Percentiles rank a stretch among this genome's conserved stretches.
These are phyloP conservation scores for Vanacampus margaritifer DNA, from an alignment of 2,113 vertebrate genomes.

Conservation along the genomic window DNA sequence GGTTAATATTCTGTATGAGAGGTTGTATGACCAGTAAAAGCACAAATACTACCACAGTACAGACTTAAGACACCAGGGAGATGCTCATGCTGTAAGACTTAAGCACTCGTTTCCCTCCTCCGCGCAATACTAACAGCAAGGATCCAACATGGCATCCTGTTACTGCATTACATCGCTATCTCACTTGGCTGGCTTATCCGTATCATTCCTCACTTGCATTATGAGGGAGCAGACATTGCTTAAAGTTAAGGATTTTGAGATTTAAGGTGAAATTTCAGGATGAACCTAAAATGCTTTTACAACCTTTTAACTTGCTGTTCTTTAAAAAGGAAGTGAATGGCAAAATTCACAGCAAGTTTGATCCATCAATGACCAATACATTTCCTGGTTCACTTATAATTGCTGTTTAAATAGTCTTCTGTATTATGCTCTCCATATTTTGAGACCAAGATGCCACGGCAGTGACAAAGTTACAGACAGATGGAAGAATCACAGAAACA, in stretches of 20 bases:
- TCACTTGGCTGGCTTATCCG: not conserved
- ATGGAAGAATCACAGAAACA: not conserved
- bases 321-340: not conserved
- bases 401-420: not conserved
- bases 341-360: not conserved
- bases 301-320: not conserved
- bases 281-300: not conserved
- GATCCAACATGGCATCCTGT: constrained; percentile 12
- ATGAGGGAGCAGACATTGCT: not conserved
- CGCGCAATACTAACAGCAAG: not conserved
- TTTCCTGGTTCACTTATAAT: not conserved
- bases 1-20: not conserved
- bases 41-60: not conserved
- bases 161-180: constrained; percentile 7
- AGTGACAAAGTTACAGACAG: not conserved
- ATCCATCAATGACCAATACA: not conserved
- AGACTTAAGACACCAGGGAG: not conserved
- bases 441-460: not conserved
- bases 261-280: not conserved
- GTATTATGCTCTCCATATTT: not conserved
- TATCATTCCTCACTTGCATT: not conserved
- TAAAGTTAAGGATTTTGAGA: not conserved
- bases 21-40: constrained; percentile 2
- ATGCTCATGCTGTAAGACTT: not conserved
- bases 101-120: not conserved